These are phyloP conservation scores for Buceros bicornis DNA, from an alignment of 2,797 vertebrate species.

Conservation along the genomic window DNA sequence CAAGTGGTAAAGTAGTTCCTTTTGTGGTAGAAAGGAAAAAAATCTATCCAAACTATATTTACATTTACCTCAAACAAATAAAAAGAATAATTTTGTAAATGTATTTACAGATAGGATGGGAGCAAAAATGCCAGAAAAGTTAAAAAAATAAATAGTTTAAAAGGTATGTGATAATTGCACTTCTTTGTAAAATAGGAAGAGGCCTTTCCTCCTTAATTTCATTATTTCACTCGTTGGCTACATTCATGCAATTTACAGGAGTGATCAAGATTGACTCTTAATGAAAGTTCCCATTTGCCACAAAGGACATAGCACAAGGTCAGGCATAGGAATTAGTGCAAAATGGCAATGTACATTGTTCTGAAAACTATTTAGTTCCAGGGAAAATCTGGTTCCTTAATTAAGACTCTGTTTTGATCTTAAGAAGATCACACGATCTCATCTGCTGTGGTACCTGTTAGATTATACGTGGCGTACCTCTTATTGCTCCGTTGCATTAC, in stretches of 20 bases:
- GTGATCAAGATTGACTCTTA: background rate
- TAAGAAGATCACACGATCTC: conserved; percentile 5
- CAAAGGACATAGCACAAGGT: background rate
- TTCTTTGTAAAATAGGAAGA: background rate
- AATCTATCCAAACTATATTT: background rate
- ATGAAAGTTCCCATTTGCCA: conserved; percentile 10
- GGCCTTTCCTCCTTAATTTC: background rate
- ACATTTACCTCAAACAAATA: background rate
- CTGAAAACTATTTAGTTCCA: background rate
- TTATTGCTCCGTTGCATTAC: background rate
- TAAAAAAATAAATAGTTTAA: background rate
- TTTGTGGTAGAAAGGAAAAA: background rate
- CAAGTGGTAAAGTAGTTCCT: background rate
- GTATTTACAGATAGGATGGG: background rate
- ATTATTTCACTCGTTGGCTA: background rate
- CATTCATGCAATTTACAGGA: conserved; percentile 29
- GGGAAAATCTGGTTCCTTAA: conserved; percentile 44
- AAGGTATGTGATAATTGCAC: background rate
- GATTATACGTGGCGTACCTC: background rate
- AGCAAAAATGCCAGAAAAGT: background rate
- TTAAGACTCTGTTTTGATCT: conserved; percentile 46
- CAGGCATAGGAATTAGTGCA: background rate
- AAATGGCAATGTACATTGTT: background rate
- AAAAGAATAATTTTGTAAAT: background rate
- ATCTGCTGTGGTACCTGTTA: background rate